Evolutionary conservation across 2,113 vertebrate species (phyloP).

Genomic region (Hemibagrus wyckioides): DNA sequence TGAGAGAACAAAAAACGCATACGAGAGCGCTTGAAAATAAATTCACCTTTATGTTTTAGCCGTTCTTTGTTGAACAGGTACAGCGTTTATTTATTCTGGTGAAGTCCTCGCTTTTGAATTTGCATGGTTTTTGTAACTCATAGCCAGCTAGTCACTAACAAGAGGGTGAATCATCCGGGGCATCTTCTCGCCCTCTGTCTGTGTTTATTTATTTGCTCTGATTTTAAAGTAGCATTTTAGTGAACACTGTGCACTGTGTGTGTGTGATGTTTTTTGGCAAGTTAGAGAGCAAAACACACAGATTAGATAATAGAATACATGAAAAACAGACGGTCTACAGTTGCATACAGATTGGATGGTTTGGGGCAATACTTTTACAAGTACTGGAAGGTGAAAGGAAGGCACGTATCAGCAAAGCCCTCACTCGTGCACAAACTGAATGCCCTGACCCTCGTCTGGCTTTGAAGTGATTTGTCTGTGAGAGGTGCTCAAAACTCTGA

Average conservation of each 20-base stretch:
- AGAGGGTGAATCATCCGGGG: neutral
- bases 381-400: no score
- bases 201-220: neutral
- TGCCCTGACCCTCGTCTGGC: no score
- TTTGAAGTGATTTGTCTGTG: no score
- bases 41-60: no score
- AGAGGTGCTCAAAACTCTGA: no score
- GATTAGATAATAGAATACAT: neutral
- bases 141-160: no score
- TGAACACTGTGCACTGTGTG: neutral
- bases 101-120: neutral
- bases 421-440: no score
- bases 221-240: neutral
- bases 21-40: neutral
- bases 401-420: no score
- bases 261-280: neutral
- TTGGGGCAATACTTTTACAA: no score
- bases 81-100: neutral
- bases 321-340: neutral
- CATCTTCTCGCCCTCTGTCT: neutral
- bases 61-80: neutral
- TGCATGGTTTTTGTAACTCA: neutral
- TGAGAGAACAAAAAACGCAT: neutral
- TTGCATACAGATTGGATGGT: no score
- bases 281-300: neutral